Percentiles rank a stretch among this genome's conserved stretches.
Conservation (phyloP, 2,113 vertebrate species). For the Dicrurus megarhynchus region DNA sequence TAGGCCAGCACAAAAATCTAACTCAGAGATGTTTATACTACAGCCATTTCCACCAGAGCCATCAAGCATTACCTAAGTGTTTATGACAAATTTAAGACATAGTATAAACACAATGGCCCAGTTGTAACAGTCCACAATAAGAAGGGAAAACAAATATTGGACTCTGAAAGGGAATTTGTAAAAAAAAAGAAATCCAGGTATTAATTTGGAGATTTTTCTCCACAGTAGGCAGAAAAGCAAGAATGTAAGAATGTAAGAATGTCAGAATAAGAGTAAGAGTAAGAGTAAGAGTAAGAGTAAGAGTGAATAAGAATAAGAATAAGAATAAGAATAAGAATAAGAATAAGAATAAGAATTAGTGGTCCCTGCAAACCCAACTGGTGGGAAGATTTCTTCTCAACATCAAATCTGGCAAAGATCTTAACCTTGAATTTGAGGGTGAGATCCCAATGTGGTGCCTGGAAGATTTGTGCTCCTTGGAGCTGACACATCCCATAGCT, state of each 20-base stretch:
- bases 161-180: background rate
- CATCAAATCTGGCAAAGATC: background rate
- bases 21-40: background rate
- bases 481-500: background rate
- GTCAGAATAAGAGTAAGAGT: too few relatives aligned
- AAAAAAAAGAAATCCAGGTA: background rate
- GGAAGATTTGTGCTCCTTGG: background rate
- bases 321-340: too few relatives aligned
- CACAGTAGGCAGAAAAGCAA: background rate
- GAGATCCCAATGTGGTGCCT: background rate
- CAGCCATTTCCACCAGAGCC: background rate
- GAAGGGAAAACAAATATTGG: background rate
- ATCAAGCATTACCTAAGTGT: background rate
- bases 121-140: background rate
- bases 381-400: background rate
- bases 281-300: background rate
- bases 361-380: background rate
- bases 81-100: background rate
- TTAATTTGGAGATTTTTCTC: background rate
- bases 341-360: background rate
- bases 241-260: too few relatives aligned
- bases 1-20: background rate
- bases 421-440: background rate
- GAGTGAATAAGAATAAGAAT: too few relatives aligned
- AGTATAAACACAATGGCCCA: background rate